A percentile compares a stretch with the other conserved stretches of the same genome.
Evolutionary conservation across 1,140 invertebrate genomes (phyloP).

Genomic region (Bombus consobrinus): DNA sequence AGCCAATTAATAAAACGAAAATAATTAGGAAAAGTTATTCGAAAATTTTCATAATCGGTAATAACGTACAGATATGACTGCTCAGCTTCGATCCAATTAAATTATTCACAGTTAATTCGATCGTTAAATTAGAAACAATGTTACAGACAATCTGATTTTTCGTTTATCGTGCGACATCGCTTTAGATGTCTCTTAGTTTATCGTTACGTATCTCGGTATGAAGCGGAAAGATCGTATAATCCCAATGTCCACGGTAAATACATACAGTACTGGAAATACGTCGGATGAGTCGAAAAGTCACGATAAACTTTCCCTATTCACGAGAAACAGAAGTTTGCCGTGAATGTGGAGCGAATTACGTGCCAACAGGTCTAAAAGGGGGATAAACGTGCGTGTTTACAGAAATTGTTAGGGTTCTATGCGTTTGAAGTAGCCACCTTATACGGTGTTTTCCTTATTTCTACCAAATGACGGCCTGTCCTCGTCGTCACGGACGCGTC

Average conservation of each 20-base stretch:
- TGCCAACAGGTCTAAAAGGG: not conserved
- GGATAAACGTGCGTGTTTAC: conserved; percentile 61
- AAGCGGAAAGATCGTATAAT: not conserved
- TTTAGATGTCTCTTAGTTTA: not conserved
- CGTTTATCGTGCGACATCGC: not conserved
- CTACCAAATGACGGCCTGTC: conserved; percentile 52
- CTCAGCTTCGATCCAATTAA: not conserved
- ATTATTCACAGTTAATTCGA: not conserved
- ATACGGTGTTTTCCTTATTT: conserved; percentile 58
- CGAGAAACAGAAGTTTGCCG: not conserved
- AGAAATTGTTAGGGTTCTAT: conserved; percentile 62
- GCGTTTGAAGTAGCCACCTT: conserved; percentile 59
- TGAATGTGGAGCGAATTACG: conserved; percentile 39
- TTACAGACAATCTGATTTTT: not conserved
- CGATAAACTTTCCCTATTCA: not conserved
- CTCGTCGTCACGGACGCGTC: conserved; percentile 59
- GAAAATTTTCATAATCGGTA: not conserved
- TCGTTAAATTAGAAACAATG: not conserved
- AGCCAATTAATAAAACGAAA: not conserved
- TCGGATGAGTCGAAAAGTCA: not conserved
- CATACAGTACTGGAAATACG: not conserved
- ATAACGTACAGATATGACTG: too few relatives aligned
- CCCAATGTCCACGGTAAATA: not conserved
- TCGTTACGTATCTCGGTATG: not conserved
- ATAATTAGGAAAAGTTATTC: not conserved